These are phyloP conservation scores for Caradrina clavipalpis DNA, from an alignment of 2,888 invertebrate genomes.

Conservation along the genomic window DNA sequence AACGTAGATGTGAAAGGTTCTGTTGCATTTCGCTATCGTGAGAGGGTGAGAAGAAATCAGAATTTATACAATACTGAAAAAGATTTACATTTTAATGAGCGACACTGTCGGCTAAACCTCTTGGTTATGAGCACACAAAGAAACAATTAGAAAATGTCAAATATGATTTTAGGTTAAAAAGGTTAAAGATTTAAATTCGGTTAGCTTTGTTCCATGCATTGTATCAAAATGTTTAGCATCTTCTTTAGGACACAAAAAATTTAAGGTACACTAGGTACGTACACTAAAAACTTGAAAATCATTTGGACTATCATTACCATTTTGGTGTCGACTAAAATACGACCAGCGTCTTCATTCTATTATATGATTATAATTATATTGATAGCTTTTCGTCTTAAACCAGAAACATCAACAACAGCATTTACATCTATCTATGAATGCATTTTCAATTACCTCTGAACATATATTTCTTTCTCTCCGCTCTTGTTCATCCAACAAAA, in stretches of 20 bases:
- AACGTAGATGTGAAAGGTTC: constrained; percentile 31
- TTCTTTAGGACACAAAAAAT: too few relatives aligned
- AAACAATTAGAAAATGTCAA: not conserved
- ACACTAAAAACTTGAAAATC: not conserved
- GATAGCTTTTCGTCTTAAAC: not conserved
- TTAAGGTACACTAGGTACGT: too few relatives aligned
- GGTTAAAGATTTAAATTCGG: too few relatives aligned
- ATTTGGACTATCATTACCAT: not conserved
- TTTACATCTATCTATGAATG: not conserved
- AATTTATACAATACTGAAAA: constrained; percentile 7
- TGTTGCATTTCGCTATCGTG: constrained; percentile 11
- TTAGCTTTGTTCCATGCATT: too few relatives aligned
- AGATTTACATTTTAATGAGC: not conserved
- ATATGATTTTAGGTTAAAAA: too few relatives aligned
- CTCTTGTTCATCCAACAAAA: not conserved
- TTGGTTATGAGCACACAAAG: too few relatives aligned
- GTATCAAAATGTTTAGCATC: too few relatives aligned
- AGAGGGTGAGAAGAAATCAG: not conserved
- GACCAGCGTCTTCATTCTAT: not conserved
- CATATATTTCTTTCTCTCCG: not conserved
- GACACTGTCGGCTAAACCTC: too few relatives aligned
- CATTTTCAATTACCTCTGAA: not conserved
- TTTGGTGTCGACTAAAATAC: not conserved
- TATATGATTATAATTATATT: not conserved
- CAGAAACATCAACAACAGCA: not conserved